These are phyloP conservation scores for Syngnathus rostellatus DNA, from an alignment of 2,797 vertebrate genomes.

Conservation along the genomic window DNA sequence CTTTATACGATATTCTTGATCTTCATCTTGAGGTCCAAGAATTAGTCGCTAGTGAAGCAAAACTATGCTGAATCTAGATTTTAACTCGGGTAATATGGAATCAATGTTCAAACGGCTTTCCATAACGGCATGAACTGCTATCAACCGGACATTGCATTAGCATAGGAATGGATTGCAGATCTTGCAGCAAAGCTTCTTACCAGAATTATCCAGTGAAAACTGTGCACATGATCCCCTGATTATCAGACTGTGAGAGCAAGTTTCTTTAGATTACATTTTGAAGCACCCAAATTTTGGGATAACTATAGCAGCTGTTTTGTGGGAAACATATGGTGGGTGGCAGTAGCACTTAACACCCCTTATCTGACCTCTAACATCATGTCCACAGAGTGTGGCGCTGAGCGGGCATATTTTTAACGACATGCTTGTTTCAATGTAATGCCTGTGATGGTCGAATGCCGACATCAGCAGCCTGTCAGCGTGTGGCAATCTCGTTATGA, in stretches of 20 bases:
- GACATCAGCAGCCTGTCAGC: not conserved
- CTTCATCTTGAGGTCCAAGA: not conserved
- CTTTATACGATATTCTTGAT: not conserved
- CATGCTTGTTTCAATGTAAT: not conserved
- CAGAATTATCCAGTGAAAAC: constrained; percentile 38
- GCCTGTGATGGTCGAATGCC: not conserved
- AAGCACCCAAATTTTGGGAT: constrained; percentile 6
- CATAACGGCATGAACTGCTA: constrained; percentile 14
- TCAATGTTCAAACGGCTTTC: constrained; percentile 17
- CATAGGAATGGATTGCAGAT: constrained; percentile 12
- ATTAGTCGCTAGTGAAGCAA: not conserved
- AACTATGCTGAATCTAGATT: not conserved
- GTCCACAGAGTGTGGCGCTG: constrained; percentile 4
- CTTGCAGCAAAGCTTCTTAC: constrained; percentile 30
- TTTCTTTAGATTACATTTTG: constrained; percentile 40
- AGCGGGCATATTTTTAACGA: constrained; percentile 17
- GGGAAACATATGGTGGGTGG: constrained; percentile 21
- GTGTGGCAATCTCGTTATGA: constrained; percentile 1
- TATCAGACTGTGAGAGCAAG: constrained; percentile 28
- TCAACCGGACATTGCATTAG: constrained; percentile 13
- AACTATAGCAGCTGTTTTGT: constrained; percentile 8
- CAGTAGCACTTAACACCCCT: constrained; percentile 18
- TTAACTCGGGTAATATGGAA: not conserved
- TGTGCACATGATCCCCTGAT: constrained; percentile 34
- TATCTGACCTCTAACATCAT: constrained; percentile 30